Conservation (phyloP, 2,797 vertebrate genomes). For the Thaleichthys pacificus region DNA sequence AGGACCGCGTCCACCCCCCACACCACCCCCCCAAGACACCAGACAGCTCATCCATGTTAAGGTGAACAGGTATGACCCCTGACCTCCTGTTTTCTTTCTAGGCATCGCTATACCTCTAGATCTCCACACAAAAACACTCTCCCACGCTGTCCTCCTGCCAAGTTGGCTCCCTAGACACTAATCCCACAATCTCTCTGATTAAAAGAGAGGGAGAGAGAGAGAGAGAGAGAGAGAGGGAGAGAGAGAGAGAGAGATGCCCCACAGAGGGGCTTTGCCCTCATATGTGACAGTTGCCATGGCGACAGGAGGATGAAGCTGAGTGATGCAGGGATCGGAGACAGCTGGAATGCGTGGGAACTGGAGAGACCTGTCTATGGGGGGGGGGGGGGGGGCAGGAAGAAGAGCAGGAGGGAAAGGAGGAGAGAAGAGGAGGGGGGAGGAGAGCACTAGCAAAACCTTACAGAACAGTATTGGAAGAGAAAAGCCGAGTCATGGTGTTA, state of each 20-base stretch:
- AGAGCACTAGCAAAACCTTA: slow-evolving; percentile 24
- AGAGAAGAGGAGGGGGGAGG: not conserved
- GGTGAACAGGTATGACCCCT: slow-evolving; percentile 22
- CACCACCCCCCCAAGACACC: not conserved
- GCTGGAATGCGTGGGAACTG: not conserved
- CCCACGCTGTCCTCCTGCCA: slow-evolving; percentile 10
- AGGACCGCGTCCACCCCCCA: not conserved
- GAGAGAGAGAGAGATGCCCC: not conserved
- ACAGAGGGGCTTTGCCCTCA: not conserved
- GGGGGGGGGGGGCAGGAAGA: not conserved
- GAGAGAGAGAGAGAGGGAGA: not conserved
- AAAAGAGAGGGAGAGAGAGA: slow-evolving; percentile 10
- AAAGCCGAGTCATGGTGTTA: slow-evolving; percentile 7
- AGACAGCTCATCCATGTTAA: slow-evolving; percentile 18
- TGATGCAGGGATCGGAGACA: not conserved
- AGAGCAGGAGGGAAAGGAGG: not conserved
- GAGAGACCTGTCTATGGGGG: not conserved
- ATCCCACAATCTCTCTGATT: slow-evolving; percentile 60
- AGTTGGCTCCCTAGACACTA: slow-evolving; percentile 40
- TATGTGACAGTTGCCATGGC: not conserved
- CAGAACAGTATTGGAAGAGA: slow-evolving; percentile 14
- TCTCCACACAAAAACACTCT: not conserved
- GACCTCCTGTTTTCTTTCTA: not conserved
- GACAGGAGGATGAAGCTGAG: not conserved
- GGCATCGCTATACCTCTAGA: not conserved